Evolutionary conservation across 1,140 invertebrate genomes (phyloP), one percentile per base, ranked within the genome.

Genomic region (Dreissena polymorpha): DNA sequence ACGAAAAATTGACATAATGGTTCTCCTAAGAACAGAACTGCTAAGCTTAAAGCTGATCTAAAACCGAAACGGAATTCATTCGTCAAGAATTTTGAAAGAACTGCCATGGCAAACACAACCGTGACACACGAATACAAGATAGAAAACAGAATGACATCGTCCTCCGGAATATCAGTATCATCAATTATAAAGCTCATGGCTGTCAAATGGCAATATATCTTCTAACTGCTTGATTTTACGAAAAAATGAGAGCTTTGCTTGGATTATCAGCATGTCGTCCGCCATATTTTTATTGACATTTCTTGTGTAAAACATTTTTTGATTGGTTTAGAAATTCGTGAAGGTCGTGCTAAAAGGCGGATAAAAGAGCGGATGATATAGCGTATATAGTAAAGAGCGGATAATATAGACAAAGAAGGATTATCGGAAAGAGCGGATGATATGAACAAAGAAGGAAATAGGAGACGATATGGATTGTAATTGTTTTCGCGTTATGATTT

Each of bases 1-100:
- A 92, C 85, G n/a, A 92, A 84, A 75, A 92, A 91, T 69, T 92
- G 91, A 76, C 91, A 92, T 69, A 91, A 83, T n/a, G 91, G 91
- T 86, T 92, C 91, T 7, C 91, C 91, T 51, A 92, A 78, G 86
- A 92, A 92, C 69, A 92, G 72, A 25, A 91, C 87, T 29, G 88
- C 86, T 29, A 92, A 86, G 83, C 89, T 91, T 49, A 92, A 83
- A 68, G 91, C 85, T 63, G 91, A 92, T 73, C 91, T 82, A 82
- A 92, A 90, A 53, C 91, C 91, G 80, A 92, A 91, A 71, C 91
- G 69, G 80, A 92, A 90, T 88, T 92, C 91, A 86, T 92, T 90
- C 29, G 90, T 92, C 7, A 92, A 70, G 86, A 92, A 92, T 83
- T 92, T 92, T 16, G 91, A 91, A 23, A 92, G 65, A 29, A 92